phyloP scores from a whole-genome alignment of 1,140 invertebrate species.

The Hydropsyche tenuis region DNA sequence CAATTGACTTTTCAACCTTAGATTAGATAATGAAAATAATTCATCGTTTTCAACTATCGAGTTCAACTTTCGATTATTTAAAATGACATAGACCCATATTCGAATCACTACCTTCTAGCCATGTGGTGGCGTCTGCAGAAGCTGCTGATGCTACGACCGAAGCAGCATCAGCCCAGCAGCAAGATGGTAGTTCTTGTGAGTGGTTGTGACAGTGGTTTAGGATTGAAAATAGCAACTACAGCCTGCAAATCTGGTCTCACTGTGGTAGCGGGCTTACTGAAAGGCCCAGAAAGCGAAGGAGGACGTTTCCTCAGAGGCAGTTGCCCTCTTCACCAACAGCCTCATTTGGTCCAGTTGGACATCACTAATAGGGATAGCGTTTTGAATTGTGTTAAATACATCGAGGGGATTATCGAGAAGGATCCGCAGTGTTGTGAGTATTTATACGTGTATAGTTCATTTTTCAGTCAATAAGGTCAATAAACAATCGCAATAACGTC shows the following conservation, averaged over 20 bases:
- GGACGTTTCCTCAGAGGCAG: conserved; percentile 47
- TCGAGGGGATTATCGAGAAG: conserved; percentile 55
- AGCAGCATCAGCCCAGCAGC: background rate
- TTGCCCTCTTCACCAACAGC: conserved; percentile 1
- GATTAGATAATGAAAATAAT: too few relatives aligned
- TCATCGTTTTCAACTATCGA: too few relatives aligned
- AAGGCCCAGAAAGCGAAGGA: conserved; percentile 60
- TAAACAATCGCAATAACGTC: too few relatives aligned
- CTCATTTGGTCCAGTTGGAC: conserved; percentile 67
- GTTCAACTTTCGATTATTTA: too few relatives aligned
- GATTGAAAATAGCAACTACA: conserved; percentile 73
- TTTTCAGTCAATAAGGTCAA: too few relatives aligned
- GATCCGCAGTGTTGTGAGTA: conserved; percentile 63
- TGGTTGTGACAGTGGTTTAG: conserved; percentile 85
- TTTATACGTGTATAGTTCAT: too few relatives aligned
- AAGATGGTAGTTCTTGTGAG: conserved; percentile 70
- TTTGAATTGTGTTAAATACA: conserved; percentile 56
- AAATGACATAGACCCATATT: too few relatives aligned
- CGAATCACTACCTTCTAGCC: too few relatives aligned
- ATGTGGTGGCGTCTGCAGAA: conserved; percentile 24
- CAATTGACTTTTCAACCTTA: too few relatives aligned
- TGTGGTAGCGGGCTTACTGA: conserved; percentile 76
- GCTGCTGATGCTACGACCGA: background rate
- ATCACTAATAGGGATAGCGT: conserved; percentile 71
- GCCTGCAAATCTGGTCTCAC: conserved; percentile 65